Conservation (phyloP, 1,140 invertebrate genomes). For the Apis florea region DNA sequence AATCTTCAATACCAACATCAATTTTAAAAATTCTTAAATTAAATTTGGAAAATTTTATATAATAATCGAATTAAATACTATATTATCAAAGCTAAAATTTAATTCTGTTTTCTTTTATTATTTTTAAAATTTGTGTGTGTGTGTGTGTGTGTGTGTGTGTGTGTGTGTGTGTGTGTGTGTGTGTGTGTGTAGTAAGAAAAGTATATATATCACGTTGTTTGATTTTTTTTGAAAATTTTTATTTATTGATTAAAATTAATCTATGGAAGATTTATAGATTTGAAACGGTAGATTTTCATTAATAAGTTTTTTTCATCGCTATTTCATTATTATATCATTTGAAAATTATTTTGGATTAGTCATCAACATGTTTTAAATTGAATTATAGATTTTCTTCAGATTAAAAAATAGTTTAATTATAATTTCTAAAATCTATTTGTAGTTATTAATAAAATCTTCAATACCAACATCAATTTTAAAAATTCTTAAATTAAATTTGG, state of each 20-base stretch:
- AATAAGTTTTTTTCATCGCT: not conserved
- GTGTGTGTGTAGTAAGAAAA: too few relatives aligned
- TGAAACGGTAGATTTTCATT: not conserved
- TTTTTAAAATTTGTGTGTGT: too few relatives aligned
- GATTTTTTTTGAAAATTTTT: not conserved
- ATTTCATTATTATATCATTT: not conserved
- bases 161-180: too few relatives aligned
- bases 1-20: not conserved
- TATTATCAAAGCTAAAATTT: too few relatives aligned
- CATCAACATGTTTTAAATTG: not conserved
- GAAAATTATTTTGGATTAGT: not conserved
- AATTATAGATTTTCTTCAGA: not conserved
- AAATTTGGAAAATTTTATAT: too few relatives aligned
- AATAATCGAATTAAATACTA: too few relatives aligned
- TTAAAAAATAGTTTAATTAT: not conserved
- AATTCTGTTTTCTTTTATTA: too few relatives aligned
- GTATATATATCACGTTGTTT: too few relatives aligned
- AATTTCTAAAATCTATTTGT: not conserved
- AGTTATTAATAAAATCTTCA: not conserved
- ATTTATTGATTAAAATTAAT: not conserved
- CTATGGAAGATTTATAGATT: not conserved
- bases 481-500: too few relatives aligned
- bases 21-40: too few relatives aligned
- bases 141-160: too few relatives aligned
- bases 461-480: not conserved